Base-by-base conservation (phyloP, 1,140 invertebrate species). In the Andrena cerasifolii region DNA sequence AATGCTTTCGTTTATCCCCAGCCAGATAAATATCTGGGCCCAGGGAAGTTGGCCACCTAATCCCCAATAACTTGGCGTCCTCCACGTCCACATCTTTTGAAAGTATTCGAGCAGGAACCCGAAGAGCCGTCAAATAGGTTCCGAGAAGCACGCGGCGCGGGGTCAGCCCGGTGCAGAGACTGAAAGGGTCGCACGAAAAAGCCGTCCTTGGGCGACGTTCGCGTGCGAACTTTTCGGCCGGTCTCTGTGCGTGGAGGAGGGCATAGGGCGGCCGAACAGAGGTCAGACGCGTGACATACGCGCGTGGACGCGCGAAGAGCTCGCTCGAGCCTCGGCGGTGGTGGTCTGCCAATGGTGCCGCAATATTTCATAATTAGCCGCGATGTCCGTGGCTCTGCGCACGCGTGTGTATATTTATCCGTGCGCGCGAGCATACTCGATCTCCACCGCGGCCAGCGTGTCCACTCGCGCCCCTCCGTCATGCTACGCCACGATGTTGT, bases 281-380 rank as follows among this genome's bases (percentile, higher is more conserved):
- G 83, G 83, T 81, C 84, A 82, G 56, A 58, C 71, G 79, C 84
- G 84, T 79, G 76, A 79, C 80, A 72, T 72, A 75, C 54, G 77
- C 80, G 77, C 74, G 71, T 49, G 77, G 70, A 80, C 73, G 63
- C 51, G 16, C 26, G 53, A 31, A n/a, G 28, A 43, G 28, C 53
- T 26, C 21, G 31, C 8, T 43, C 26, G 21, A 18, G 58, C 54
- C 26, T 3, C 36, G 75, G 79, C 80, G 86, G 80, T 84, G 84
- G 80, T 84, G 84, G 84, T 89, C 86, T 89, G 86, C 84, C 87
- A 77, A 89, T 89, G 87, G 88, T 71, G 78, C 67, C 49, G 87
- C 84, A 85, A 86, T 89, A 90, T 87, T 90, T 90, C 89, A 90
- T 89, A 90, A 89, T 90, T 89, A 90, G 87, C 88, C 87, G 85